Evolutionary conservation across 2,888 invertebrate genomes (phyloP), one percentile per base, ranked within the genome.

Genomic region (Drosophila antonietae): DNA sequence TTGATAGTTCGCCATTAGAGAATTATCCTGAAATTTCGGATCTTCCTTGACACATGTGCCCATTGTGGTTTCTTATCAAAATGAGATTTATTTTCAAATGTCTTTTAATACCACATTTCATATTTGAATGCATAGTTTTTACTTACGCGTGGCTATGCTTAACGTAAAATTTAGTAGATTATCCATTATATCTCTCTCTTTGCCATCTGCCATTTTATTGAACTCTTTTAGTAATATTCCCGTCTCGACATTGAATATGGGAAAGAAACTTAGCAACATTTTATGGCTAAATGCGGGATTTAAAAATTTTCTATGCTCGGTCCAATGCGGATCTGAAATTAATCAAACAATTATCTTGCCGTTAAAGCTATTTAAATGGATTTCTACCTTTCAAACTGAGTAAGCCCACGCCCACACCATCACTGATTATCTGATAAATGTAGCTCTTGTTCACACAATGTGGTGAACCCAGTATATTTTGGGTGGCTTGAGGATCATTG

Each of bases 211-310:
- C 23, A 84, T 46, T 1, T 66, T 56, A 2, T 83, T 69, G 1
- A 91, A 46, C 2, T 69, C 55, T 18, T 68, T 57, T 5, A 87
- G 35, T 6, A 91, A 56, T 28, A 44, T 65, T 49, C 77, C 71
- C 0, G 82, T 73, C 49, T 88, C 90, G 7, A 52, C 33, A 68
- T 91, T 91, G 20, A 91, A 91, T 8, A 81, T 83, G 23, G 90
- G 83, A 14, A 91, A 46, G 74, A 87, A 91, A 68, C 83, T 89
- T 1, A 89, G 66, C 20, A 91, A 53, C 15, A 87, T 82, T 51
- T 85, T 88, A 15, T 90, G 85, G 9, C 73, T 79, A 53, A 91
- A 91, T 6, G 90, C 88, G 0, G 91, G 88, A 73, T 90, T 91
- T 1, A 91, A 63, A 3, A 81, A 71, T 55, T 83, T 91, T 35